Evolutionary conservation across 2,797 vertebrate species (phyloP).

Genomic region (Schizothorax lantsangensis): DNA sequence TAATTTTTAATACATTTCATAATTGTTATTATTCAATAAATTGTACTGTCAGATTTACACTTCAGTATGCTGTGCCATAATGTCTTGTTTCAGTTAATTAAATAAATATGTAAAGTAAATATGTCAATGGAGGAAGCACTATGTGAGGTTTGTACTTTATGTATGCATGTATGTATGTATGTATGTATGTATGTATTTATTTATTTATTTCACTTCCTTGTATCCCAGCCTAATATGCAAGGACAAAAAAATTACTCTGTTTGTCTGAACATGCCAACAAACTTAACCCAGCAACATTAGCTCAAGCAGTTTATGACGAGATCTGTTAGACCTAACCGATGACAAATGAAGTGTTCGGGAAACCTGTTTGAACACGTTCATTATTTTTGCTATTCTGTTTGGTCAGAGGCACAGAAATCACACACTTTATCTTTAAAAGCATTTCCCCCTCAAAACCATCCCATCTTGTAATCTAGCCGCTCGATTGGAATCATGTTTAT

Average conservation of each 20-base stretch:
- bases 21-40: no score
- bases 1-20: neutral
- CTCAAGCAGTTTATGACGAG: neutral
- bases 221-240: neutral
- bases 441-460: neutral
- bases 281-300: neutral
- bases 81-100: no score
- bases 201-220: neutral
- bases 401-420: neutral
- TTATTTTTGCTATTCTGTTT: neutral
- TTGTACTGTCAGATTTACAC: neutral
- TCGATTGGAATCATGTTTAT: slow-evolving; percentile 60
- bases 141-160: no score
- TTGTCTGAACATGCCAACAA: neutral
- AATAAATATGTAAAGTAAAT: no score
- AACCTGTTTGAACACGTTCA: slow-evolving; percentile 3
- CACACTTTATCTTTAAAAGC: neutral
- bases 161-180: no score
- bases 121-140: no score
- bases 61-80: no score
- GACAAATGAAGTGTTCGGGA: neutral
- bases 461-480: slow-evolving; percentile 48
- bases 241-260: neutral
- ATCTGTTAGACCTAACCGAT: no score
- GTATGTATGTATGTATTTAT: no score